These are phyloP conservation scores for Caenorhabditis sp. DNA, from an alignment of 2,888 invertebrate genomes.

Conservation along the genomic window DNA sequence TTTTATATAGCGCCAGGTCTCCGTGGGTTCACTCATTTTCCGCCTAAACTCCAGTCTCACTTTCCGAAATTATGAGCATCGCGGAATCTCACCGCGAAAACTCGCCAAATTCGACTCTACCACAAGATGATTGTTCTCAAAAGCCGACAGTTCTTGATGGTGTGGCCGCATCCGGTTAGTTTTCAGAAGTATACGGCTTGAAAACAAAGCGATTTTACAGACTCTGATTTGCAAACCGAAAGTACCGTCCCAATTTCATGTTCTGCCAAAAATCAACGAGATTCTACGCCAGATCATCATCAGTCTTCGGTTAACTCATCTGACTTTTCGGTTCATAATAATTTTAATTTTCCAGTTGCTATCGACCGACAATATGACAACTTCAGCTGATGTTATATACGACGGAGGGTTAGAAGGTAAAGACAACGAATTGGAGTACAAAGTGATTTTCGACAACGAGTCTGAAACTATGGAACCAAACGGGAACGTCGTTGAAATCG, in stretches of 20 bases:
- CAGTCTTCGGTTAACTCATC: not conserved
- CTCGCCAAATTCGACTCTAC: not conserved
- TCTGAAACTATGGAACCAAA: not conserved
- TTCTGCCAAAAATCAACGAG: slow-evolving; percentile 3
- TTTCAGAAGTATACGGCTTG: not conserved
- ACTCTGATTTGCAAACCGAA: not conserved
- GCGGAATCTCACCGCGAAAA: slow-evolving; percentile 19
- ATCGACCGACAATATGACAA: not conserved
- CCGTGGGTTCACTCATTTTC: not conserved
- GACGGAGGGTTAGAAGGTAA: slow-evolving; percentile 41
- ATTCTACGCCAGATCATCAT: not conserved
- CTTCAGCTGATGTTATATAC: slow-evolving; percentile 30
- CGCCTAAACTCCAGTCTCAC: not conserved
- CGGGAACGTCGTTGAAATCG: slow-evolving; percentile 47
- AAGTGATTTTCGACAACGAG: slow-evolving; percentile 24
- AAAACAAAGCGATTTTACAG: not conserved
- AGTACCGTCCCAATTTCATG: not conserved
- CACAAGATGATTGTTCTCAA: not conserved
- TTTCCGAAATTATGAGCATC: slow-evolving; percentile 14
- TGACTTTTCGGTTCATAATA: not conserved
- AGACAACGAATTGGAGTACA: slow-evolving; percentile 18
- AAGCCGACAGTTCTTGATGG: not conserved
- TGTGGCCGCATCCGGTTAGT: not conserved
- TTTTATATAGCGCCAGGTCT: no score
- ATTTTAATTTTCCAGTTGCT: not conserved